Base-by-base conservation (phyloP, 2,797 vertebrate genomes). In the Eutrigla gurnardus region DNA sequence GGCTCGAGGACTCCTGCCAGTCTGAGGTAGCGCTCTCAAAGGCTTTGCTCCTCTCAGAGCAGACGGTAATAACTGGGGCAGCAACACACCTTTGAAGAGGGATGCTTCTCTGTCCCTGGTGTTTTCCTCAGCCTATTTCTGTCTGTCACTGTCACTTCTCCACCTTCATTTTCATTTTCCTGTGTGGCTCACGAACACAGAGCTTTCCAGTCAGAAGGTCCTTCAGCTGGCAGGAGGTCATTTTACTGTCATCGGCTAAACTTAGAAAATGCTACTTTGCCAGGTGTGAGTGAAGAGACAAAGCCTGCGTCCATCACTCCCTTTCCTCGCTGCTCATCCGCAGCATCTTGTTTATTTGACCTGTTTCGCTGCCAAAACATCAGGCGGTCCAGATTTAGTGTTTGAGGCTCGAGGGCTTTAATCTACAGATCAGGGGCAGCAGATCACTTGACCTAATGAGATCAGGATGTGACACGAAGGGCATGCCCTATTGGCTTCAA, bases 401-500 rank as follows among this genome's bases (percentile, higher is more conserved):
- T 80, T 15, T n/a, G 69, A 57, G 4, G 39, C 15, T 55, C 71
- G 1, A 7, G 43, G 36, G 17, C 52, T 63, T 80, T 71, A 69
- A 78, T 85, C 52, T 79, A 0, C 40, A 57, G 73, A 73, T 77
- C 54, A 79, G 57, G 73, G 37, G 18, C 49, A 17, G 58, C 0
- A 7, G 10, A 17, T 14, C 33, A 65, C 72, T 82, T 59, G 4
- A 50, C n/a, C 3, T 49, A 40, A 83, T 50, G 55, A 78, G 45
- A 64, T 69, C 62, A 33, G 17, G 17, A 57, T n/a, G 37, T 18
- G 53, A 25, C 1, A 25, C 25, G 25, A 25, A 25, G 25, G 25
- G 45, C 32, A 7, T 3, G 2, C 10, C 40, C 3, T 14, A 40
- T 47, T 14, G 17, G 11, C 9, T 63, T 71, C 25, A 50, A 50